These are phyloP conservation scores for Equus przewalskii DNA, from an alignment of 2,113 vertebrate genomes.

Conservation along the genomic window DNA sequence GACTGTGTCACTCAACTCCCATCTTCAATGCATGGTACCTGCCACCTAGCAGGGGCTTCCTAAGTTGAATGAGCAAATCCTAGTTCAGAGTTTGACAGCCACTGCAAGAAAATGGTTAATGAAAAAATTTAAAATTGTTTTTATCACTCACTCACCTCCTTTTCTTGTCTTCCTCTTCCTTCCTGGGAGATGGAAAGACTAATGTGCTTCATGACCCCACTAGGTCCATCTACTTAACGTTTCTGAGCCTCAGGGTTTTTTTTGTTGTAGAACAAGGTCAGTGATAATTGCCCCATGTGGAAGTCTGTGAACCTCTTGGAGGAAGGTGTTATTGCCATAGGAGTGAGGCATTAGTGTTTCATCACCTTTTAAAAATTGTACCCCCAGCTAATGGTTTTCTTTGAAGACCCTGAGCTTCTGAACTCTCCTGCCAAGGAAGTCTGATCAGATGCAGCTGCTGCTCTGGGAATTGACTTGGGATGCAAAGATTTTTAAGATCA, in stretches of 20 bases:
- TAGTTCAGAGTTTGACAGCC: slow-evolving; percentile 1
- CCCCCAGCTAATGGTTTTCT: slow-evolving; percentile 66
- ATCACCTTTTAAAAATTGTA: slow-evolving; percentile 65
- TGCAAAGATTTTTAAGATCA: slow-evolving; percentile 58
- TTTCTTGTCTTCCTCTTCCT: not conserved
- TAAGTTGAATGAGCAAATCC: not conserved
- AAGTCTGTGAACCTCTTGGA: not conserved
- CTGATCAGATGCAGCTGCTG: slow-evolving; percentile 74
- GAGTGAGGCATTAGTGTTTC: slow-evolving; percentile 19
- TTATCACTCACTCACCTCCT: not conserved
- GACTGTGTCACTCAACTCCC: not conserved
- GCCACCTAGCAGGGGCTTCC: not conserved
- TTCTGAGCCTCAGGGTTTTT: not conserved
- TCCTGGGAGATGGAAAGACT: not conserved
- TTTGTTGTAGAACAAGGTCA: not conserved
- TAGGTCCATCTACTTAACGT: not conserved
- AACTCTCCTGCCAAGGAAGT: slow-evolving; percentile 17
- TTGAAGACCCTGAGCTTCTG: slow-evolving; percentile 60
- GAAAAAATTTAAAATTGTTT: not conserved
- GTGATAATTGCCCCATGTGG: not conserved
- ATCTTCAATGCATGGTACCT: not conserved
- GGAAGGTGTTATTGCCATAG: slow-evolving; percentile 3
- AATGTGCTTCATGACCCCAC: not conserved
- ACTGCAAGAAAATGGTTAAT: slow-evolving; percentile 49
- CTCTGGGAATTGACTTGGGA: slow-evolving; percentile 37